These are phyloP conservation scores for Metopia argyrocephala DNA, from an alignment of 2,888 invertebrate genomes.

Conservation along the genomic window DNA sequence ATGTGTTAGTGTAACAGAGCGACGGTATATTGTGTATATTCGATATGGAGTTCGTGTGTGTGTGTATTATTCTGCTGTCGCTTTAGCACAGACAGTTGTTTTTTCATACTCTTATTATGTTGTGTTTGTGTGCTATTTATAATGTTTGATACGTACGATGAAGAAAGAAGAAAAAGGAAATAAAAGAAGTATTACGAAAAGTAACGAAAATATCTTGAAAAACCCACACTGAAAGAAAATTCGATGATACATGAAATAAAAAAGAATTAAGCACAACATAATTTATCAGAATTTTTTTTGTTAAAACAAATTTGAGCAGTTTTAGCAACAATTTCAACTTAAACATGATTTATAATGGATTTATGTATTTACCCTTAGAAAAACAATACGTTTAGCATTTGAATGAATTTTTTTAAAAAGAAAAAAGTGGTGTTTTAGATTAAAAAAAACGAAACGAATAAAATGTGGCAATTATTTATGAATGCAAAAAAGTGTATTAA, in stretches of 20 bases:
- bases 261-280: background rate
- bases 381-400: background rate
- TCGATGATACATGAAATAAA: background rate
- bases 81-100: background rate
- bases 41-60: background rate
- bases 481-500: background rate
- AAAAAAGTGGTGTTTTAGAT: background rate
- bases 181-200: slow-evolving; percentile 16
- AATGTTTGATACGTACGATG: slow-evolving; percentile 58
- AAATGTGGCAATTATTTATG: background rate
- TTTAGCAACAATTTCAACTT: background rate
- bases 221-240: slow-evolving; percentile 1
- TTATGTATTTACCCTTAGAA: background rate
- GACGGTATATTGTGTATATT: background rate
- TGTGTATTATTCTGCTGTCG: slow-evolving; percentile 55
- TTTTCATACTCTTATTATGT: slow-evolving; percentile 34
- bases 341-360: background rate
- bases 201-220: slow-evolving; percentile 7
- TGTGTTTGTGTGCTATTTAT: slow-evolving; percentile 67
- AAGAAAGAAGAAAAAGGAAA: slow-evolving; percentile 57
- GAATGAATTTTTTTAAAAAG: background rate
- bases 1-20: background rate
- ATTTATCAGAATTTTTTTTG: background rate
- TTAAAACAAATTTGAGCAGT: background rate
- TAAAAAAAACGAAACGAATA: background rate